A percentile compares a stretch with the other conserved stretches of the same genome.
phyloP scores from a whole-genome alignment of 2,797 vertebrate species.

The Psittacula echo region DNA sequence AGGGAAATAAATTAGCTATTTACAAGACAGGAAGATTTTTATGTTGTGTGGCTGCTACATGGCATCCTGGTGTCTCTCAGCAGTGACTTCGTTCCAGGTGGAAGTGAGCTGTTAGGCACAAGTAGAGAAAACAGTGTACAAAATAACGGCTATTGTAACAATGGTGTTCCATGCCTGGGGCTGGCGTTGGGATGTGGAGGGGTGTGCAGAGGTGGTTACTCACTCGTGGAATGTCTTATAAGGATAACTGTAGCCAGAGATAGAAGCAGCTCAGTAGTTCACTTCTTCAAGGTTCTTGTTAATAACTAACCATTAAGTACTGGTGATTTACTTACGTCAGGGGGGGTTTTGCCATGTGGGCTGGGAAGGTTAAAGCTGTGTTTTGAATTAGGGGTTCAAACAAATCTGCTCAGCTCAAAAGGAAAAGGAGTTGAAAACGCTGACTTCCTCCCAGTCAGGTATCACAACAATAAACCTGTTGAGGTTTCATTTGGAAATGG shows the following conservation, averaged over 20 bases:
- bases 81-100: neutral
- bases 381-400: slow-evolving; percentile 48
- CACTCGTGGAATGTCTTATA: neutral
- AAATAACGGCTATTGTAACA: accelerated
- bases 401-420: neutral
- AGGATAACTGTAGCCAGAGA: neutral
- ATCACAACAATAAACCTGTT: slow-evolving; percentile 19
- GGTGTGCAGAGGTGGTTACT: neutral
- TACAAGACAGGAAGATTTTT: neutral
- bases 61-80: neutral
- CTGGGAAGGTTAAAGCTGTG: neutral
- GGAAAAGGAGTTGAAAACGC: neutral
- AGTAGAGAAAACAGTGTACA: neutral
- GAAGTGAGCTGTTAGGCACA: accelerated
- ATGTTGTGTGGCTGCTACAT: neutral
- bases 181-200: neutral
- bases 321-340: neutral
- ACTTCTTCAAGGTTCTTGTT: neutral
- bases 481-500: neutral
- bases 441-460: slow-evolving; percentile 10
- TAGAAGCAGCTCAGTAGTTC: neutral
- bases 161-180: accelerated
- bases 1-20: neutral
- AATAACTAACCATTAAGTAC: neutral
- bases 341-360: neutral